Evolutionary conservation across 2,888 invertebrate genomes (phyloP).

Genomic region (Troides helena): DNA sequence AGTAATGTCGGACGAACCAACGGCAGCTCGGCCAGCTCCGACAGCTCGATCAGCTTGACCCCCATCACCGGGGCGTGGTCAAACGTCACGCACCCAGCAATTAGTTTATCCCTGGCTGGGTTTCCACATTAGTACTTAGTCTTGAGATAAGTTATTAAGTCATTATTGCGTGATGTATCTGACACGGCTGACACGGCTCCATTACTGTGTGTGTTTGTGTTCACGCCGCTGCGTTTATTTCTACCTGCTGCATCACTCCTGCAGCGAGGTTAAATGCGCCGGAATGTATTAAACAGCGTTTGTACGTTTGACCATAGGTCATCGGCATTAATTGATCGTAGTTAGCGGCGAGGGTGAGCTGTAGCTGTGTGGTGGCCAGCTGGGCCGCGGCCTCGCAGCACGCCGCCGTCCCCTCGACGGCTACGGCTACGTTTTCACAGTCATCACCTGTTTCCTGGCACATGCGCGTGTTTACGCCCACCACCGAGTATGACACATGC

Average conservation of each 20-base stretch:
- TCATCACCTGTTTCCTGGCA: conserved; percentile 46
- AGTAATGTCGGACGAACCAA: too few relatives aligned
- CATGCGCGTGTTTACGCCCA: conserved; percentile 55
- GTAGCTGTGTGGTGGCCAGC: conserved; percentile 38
- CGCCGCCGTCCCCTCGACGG: neutral
- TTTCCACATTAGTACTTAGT: neutral
- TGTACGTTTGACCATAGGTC: neutral
- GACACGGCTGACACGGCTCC: neutral
- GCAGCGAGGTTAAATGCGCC: too few relatives aligned
- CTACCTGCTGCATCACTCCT: too few relatives aligned
- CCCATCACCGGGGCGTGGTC: too few relatives aligned
- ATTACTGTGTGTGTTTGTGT: neutral
- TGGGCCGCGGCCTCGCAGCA: neutral
- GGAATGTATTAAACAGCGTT: too few relatives aligned
- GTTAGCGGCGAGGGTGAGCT: neutral
- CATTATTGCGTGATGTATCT: neutral
- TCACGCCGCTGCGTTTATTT: neutral
- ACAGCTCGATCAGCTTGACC: too few relatives aligned
- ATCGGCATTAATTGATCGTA: neutral
- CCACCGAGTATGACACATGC: conserved; percentile 40
- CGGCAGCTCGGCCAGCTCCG: too few relatives aligned
- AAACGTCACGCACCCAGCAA: neutral
- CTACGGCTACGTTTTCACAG: conserved; percentile 36
- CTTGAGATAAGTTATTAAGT: neutral
- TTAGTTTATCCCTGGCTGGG: neutral